phyloP scores from a whole-genome alignment of 2,797 vertebrate species.

The Pseudochaenichthys georgianus region DNA sequence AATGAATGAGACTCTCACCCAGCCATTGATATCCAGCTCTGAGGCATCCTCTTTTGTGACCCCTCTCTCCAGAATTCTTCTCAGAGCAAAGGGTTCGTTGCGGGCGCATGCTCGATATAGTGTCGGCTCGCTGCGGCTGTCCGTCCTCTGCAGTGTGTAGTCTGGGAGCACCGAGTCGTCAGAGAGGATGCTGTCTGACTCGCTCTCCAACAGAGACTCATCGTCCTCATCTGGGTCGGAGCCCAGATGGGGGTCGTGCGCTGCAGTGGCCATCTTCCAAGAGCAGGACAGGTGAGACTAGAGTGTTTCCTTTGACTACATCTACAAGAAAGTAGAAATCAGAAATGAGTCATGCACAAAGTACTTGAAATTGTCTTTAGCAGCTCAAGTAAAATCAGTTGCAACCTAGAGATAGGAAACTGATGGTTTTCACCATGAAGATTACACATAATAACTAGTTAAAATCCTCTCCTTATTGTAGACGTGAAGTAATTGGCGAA shows the following conservation, averaged over 20 bases:
- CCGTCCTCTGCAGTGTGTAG: constrained; percentile 42
- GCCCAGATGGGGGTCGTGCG: constrained; percentile 80
- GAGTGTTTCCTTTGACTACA: constrained; percentile 41
- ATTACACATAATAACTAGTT: constrained; percentile 8
- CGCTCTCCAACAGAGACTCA: constrained; percentile 32
- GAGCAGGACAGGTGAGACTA: constrained; percentile 40
- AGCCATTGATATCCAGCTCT: constrained; percentile 88
- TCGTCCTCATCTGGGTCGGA: constrained; percentile 66
- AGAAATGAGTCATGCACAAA: constrained; percentile 15
- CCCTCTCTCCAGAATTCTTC: constrained; percentile 80
- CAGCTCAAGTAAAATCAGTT: constrained; percentile 20
- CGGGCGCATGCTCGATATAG: constrained; percentile 86
- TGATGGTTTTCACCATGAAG: background rate
- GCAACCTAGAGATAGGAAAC: background rate
- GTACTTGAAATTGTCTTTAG: constrained; percentile 7
- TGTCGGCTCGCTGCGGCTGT: constrained; percentile 40
- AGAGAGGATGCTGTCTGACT: constrained; percentile 81
- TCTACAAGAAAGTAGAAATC: constrained; percentile 42
- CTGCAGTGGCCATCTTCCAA: constrained; percentile 74
- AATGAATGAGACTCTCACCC: constrained; percentile 80
- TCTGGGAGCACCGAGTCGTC: constrained; percentile 85
- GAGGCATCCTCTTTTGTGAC: constrained; percentile 85
- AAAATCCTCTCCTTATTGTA: constrained; percentile 8
- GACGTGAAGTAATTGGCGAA: background rate
- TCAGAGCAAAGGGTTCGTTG: constrained; percentile 83